phyloP scores from a whole-genome alignment of 1,140 invertebrate genomes.

The Platyscapa corneri region DNA sequence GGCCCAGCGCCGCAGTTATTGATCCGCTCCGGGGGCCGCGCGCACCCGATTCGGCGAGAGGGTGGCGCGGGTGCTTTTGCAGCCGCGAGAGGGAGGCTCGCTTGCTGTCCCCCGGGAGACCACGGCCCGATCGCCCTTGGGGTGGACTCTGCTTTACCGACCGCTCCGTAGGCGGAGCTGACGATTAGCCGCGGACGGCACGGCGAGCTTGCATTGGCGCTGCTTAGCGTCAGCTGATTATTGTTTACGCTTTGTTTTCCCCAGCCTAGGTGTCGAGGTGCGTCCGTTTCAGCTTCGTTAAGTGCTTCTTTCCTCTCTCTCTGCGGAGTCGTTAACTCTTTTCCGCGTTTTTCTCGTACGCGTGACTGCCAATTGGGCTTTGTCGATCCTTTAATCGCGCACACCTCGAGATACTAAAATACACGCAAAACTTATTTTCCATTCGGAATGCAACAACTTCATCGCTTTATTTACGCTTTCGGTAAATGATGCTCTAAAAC shows the following conservation, averaged over 20 bases:
- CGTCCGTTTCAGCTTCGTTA: neutral
- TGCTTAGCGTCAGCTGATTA: constrained; percentile 28
- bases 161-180: neutral
- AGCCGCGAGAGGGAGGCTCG: neutral
- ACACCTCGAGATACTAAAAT: no score
- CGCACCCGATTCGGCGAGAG: constrained; percentile 62
- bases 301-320: no score
- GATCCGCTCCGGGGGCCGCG: constrained; percentile 63
- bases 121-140: neutral
- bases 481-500: no score
- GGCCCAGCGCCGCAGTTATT: constrained; percentile 68
- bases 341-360: no score
- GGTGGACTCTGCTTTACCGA: constrained; percentile 42
- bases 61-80: constrained; percentile 51
- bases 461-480: no score
- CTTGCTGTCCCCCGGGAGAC: neutral
- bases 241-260: neutral
- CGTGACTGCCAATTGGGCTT: no score
- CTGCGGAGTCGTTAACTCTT: no score
- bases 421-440: no score
- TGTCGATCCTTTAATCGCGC: no score
- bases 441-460: no score
- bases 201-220: neutral
- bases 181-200: neutral
- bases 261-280: neutral